Base-by-base conservation (phyloP, 2,888 invertebrate species). In the Frankliniella intonsa region DNA sequence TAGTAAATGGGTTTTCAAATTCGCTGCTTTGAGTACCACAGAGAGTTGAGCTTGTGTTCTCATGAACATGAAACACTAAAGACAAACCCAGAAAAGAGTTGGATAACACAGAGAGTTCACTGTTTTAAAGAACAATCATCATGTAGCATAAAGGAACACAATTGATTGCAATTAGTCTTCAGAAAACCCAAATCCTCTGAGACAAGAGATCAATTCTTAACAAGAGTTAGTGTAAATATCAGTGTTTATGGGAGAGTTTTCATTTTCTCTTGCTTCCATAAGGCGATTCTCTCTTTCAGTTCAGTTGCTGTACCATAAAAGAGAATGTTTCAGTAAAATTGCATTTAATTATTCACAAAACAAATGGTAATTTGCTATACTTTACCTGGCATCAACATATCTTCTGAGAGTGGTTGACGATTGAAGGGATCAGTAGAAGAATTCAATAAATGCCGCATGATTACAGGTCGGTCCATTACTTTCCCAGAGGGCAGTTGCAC, bases 361-460 rank as follows among this genome's bases (percentile, higher is more conserved):
- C 25, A n/a, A 51, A 81, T 82, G 79, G 25, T n/a, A 80, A 14
- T 62, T n/a, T 62, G 81, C 55, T 82, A 79, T 27, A 80, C 86
- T 86, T 88, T 89, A 97, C 96, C 95, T 88, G 97, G 95, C 86
- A 92, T 92, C 81, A 99, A 91, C 92, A 97, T 96, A 86, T 97
- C 97, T 89, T 98, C 98, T 17, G 95, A 95, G 80, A 99, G 92
- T 22, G 95, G 94, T 88, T 98, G 98, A 83, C 99, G 91, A 89
- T 97, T 99, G 90, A 99, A 99, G 0, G 99, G 99, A 90, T 99
- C 99, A 0, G 98, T 98, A 86, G 94, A 95, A 86, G 97, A 97
- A 89, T 98, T 98, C 85, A 98, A 91, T 86, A 98, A 90, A 89
- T 98, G 98, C 84, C 98, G 91, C 87, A 96, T 92, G 84, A 98